Base-by-base conservation (phyloP, 2,888 invertebrate species). In the Coleophora deauratella region DNA sequence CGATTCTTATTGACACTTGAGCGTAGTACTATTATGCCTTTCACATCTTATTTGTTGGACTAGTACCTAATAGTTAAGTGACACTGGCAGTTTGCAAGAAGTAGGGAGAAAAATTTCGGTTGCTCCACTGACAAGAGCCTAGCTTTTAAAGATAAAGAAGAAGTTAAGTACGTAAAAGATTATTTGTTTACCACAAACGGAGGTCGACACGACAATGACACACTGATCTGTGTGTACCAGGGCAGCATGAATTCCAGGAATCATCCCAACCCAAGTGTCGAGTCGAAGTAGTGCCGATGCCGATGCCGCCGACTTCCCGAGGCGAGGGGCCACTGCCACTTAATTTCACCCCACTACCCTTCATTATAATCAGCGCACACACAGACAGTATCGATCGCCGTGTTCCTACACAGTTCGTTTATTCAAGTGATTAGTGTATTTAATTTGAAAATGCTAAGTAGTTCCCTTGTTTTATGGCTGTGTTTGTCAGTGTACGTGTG, bases 381-480 rank as follows among this genome's bases (percentile, higher is more conserved):
- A 78, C 47, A 66, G 62, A 66, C 64, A 74, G 50, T 82, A 82
- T 82, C 81, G 84, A 82, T 79, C 82, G 63, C 43, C 41, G 62
- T 72, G 62, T 81, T 62, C 65, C 62, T 70, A 75, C 65, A 70
- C 72, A 46, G 45, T 60, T 64, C 72, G 76, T 76, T 77, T 79
- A 79, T 78, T 80, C 77, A 76, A 78, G 81, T 84, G 82, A 84
- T 85, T 85, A 85, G 84, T 84, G 84, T 84, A 81, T 82, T 84
- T 85, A 82, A 85, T 85, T 85, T 81, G 84, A 85, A 84, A 84
- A 84, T 81, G 85, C 79, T 84, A 84, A 85, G 84, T 81, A 84
- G 84, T 84, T 80, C 74, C 75, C 75, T 77, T 81, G 80, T 79
- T 80, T 77, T 74, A 73, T 72, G 59, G 68, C 54, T 69, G 76